These are phyloP conservation scores for Triplophysa rosa DNA, from an alignment of 2,113 vertebrate species.

Conservation along the genomic window DNA sequence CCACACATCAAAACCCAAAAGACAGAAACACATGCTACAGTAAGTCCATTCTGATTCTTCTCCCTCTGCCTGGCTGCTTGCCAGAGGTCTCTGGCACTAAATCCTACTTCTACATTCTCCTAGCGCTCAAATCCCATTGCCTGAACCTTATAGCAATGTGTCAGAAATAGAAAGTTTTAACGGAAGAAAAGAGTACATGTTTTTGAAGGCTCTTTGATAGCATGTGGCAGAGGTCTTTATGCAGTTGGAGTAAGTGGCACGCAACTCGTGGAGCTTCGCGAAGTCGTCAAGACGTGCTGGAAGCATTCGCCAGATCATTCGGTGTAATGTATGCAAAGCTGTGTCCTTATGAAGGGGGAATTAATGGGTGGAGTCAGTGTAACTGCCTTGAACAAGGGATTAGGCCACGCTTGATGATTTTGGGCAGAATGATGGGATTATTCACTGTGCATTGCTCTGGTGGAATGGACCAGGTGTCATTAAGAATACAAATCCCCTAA, in stretches of 20 bases:
- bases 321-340: conserved; percentile 79
- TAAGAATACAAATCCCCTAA: conserved; percentile 80
- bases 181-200: conserved; percentile 51
- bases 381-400: conserved; percentile 84
- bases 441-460: conserved; percentile 76
- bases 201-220: conserved; percentile 60
- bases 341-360: conserved; percentile 72
- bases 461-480: conserved; percentile 79
- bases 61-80: conserved; percentile 29
- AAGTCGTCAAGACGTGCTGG: conserved; percentile 63
- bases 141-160: conserved; percentile 56
- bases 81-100: conserved; percentile 57
- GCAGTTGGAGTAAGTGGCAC: conserved; percentile 69
- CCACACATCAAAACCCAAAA: neutral
- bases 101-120: conserved; percentile 55
- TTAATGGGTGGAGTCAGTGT: conserved; percentile 78
- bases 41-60: conserved; percentile 36
- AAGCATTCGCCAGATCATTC: conserved; percentile 65
- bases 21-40: neutral
- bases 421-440: conserved; percentile 78
- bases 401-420: conserved; percentile 75
- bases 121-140: conserved; percentile 62
- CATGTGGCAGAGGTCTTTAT: conserved; percentile 63
- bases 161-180: conserved; percentile 59
- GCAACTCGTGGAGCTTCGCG: conserved; percentile 60